These are phyloP conservation scores for Agriotes lineatus DNA, from an alignment of 2,888 invertebrate genomes.

Conservation along the genomic window DNA sequence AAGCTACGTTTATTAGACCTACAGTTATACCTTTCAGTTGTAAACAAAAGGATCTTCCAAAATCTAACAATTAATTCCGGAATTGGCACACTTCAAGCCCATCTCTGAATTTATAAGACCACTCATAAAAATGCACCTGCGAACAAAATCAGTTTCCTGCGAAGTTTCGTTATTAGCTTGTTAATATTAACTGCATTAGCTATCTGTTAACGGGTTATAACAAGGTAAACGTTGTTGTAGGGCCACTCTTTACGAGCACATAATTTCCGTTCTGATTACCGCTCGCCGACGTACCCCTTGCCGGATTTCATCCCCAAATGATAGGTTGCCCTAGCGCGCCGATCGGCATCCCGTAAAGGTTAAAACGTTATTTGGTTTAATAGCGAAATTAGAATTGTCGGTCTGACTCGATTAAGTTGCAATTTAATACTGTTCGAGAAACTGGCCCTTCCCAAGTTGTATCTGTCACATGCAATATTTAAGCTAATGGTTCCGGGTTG, in stretches of 20 bases:
- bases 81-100: too few relatives aligned
- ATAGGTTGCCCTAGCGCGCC: conserved; percentile 20
- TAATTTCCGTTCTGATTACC: conserved; percentile 40
- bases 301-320: conserved; percentile 34
- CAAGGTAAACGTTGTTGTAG: conserved; percentile 21
- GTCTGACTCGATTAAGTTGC: not conserved
- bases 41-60: too few relatives aligned
- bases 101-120: too few relatives aligned
- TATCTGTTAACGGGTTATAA: conserved; percentile 2
- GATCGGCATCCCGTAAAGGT: conserved; percentile 16
- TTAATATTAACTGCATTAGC: not conserved
- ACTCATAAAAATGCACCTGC: too few relatives aligned
- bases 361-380: conserved; percentile 30
- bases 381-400: conserved; percentile 7
- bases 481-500: too few relatives aligned
- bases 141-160: too few relatives aligned
- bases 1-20: too few relatives aligned
- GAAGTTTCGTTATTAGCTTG: not conserved
- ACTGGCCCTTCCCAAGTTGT: too few relatives aligned
- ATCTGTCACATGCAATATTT: too few relatives aligned
- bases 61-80: too few relatives aligned
- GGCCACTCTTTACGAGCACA: conserved; percentile 30
- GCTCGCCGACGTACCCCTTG: conserved; percentile 25
- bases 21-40: too few relatives aligned
- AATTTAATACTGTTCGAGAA: not conserved